Percentiles rank a stretch among this genome's conserved stretches.
Evolutionary conservation across 92 coral and sea anemone genomes (phyloP).

Genomic region (Epizoanthus rinbou): DNA sequence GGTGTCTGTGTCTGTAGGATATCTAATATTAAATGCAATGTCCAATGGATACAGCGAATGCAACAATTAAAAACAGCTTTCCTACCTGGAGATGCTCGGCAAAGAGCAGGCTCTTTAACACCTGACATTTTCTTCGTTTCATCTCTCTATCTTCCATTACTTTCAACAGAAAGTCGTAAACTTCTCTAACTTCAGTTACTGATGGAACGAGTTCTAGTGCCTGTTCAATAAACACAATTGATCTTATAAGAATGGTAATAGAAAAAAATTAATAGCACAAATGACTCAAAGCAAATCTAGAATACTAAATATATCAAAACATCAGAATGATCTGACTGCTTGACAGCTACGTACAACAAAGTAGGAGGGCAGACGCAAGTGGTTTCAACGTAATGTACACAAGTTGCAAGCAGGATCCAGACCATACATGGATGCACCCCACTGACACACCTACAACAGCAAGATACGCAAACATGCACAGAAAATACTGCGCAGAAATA

Average conservation of each 20-base stretch:
- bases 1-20: not conserved
- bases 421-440: no score
- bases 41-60: not conserved
- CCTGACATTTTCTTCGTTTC: constrained; percentile 84
- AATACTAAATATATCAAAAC: no score
- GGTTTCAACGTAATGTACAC: no score
- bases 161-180: constrained; percentile 79
- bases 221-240: constrained; percentile 45
- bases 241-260: no score
- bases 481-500: not conserved
- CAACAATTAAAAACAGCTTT: not conserved
- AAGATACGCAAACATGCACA: no score
- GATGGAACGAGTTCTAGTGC: constrained; percentile 94
- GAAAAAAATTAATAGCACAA: no score
- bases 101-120: constrained; percentile 84
- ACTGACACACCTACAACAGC: no score
- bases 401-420: no score
- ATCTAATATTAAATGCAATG: not conserved
- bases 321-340: no score
- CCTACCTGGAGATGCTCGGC: constrained; percentile 96
- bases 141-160: constrained; percentile 87
- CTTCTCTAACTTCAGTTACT: constrained; percentile 81
- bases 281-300: no score
- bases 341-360: no score
- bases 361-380: no score